A percentile compares a stretch with the other conserved stretches of the same genome.
These are phyloP conservation scores for Mionectes macconnelli DNA, from an alignment of 2,113 vertebrate species.

Conservation along the genomic window DNA sequence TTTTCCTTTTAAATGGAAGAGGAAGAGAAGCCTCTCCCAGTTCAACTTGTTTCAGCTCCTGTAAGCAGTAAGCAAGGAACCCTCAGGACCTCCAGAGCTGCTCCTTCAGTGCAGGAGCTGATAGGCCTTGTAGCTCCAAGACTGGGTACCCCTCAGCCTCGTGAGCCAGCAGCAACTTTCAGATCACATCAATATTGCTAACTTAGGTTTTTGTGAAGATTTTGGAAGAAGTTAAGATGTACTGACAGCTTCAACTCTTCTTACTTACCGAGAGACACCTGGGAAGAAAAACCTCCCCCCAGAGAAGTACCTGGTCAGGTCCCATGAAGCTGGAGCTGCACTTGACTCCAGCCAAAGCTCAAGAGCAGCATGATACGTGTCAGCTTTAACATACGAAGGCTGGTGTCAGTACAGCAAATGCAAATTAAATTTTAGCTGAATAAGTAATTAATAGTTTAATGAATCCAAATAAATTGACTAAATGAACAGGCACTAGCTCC, in stretches of 20 bases:
- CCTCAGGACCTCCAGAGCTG: not conserved
- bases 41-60: not conserved
- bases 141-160: not conserved
- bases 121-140: accelerated
- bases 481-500: not conserved
- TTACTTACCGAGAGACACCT: not conserved
- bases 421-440: not conserved
- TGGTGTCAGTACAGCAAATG: not conserved
- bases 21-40: not conserved
- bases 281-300: not conserved
- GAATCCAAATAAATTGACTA: not conserved
- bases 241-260: not conserved
- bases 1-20: not conserved
- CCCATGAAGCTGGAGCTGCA: not conserved
- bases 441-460: not conserved
- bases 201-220: not conserved
- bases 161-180: not conserved
- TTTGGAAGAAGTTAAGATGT: not conserved
- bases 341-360: not conserved
- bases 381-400: not conserved
- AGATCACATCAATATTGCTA: not conserved
- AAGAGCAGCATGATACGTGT: accelerated
- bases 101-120: accelerated
- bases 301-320: not conserved
- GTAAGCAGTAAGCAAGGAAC: no score